These are phyloP conservation scores for Globicephala melas DNA, from an alignment of 2,113 vertebrate species.

Conservation along the genomic window DNA sequence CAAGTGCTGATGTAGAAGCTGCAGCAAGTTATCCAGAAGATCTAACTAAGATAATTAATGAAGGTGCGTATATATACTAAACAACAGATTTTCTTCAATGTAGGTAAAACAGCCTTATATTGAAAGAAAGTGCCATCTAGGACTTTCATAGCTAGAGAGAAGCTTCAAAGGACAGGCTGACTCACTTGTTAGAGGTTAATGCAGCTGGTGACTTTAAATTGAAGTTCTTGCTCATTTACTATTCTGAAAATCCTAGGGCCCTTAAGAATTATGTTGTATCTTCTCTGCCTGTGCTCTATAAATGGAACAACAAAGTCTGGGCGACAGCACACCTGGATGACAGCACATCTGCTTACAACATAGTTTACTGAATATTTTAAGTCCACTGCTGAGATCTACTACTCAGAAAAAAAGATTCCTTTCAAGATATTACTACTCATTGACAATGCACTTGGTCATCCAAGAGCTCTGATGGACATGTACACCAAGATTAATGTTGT, in stretches of 20 bases:
- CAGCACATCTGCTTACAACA: background rate
- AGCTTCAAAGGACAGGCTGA: background rate
- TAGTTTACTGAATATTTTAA: background rate
- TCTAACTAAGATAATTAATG: background rate
- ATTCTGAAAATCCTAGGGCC: background rate
- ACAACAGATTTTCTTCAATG: background rate
- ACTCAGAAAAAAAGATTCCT: too few relatives aligned
- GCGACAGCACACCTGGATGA: background rate
- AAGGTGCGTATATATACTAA: background rate
- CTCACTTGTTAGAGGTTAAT: background rate
- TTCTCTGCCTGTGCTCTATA: background rate
- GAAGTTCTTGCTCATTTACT: background rate
- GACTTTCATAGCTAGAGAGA: background rate
- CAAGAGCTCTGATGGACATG: too few relatives aligned
- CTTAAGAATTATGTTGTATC: background rate
- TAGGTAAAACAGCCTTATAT: background rate
- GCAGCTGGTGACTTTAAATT: background rate
- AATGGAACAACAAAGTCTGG: background rate
- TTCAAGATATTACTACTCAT: too few relatives aligned
- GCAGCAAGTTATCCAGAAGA: background rate
- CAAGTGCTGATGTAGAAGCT: too few relatives aligned
- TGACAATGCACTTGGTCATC: too few relatives aligned
- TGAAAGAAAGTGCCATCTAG: background rate
- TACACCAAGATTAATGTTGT: background rate
- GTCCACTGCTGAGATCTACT: too few relatives aligned